Base-by-base conservation (phyloP, 2,113 vertebrate genomes). In the Patagioenas fasciata region DNA sequence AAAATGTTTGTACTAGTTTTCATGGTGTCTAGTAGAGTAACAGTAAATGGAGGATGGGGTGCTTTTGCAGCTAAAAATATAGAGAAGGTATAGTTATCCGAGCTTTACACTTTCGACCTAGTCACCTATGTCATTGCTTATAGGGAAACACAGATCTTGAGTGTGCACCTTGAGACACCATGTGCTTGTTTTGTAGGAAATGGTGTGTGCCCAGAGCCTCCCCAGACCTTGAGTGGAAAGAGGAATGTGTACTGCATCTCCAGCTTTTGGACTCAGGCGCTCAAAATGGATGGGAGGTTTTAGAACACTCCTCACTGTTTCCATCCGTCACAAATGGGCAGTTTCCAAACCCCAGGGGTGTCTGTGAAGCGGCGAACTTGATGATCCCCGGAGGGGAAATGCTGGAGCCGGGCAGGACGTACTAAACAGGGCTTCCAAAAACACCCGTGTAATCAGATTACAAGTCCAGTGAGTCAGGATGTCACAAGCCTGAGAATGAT, bases 381-480 rank as follows among this genome's bases (percentile, higher is more conserved):
- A 70, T 80, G 82, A 73, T 70, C 65, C 73, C 78, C 78, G 75
- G 80, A 77, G 83, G 31, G 13, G 14, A 94, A 75, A 44, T 75
- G 61, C 54, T 91, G 79, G 83, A 89, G 73, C 62, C 80, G 50
- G 47, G 62, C 73, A 92, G 74, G 54, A 77, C 54, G 10, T 20
- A 51, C 58, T 75, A 57, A 69, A 81, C 66, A 75, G 71, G 72
- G 62, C 69, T 86, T 89, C 88, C 86, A 92, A 89, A 93, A 91
- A 58, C 92, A 81, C 70, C 57, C 34, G 0, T 77, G 13, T 93
- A 89, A 92, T 93, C 78, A 96, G 96, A 89, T 94, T 96, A 91
- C 78, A 75, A 84, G 10, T 70, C 74, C 67, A 78, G 38, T 78
- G 88, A 96, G 83, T 94, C 95, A 96, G 53, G 73, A 89, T 94